Base-by-base conservation (phyloP, 2,797 vertebrate genomes). In the Anguilla marmorata region DNA sequence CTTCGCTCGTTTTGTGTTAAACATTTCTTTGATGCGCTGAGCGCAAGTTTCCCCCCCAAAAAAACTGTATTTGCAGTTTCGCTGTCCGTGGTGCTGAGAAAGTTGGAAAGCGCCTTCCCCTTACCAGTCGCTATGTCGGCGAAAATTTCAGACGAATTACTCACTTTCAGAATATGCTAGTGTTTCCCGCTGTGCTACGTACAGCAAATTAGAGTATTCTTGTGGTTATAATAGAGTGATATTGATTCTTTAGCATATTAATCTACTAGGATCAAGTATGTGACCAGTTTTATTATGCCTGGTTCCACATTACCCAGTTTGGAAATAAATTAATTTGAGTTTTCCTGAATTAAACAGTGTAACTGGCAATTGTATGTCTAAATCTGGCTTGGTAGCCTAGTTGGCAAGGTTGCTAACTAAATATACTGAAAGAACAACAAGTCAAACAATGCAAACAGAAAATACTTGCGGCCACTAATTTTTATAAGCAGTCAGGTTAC, bases 1-100 rank as follows among this genome's bases (percentile, higher is more conserved):
- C 45, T 2, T n/a, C 12, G 21, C 79, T 9, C 21, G 12, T 19
- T 48, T 82, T 50, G 19, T 50, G 27, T n/a, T 50, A 79, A 41
- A 79, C 74, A 45, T 79, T 12, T 50, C 21, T 50, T 82, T 16
- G 6, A 12, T 82, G 37, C 79, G 41, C 45, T 41, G 19, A 82
- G 19, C 16, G 24, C 41, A 50, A 58, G 54, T 58, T 9, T 12
- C 4, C 11, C 14, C 14, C 14, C 37, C 33, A 19, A 1, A 19
- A 1, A 7, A 6, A 82, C 16, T 50, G 45, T 50, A 1, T 24
- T 82, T n/a, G 21, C 21, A 2, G 79, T 45, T 82, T 1, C 87
- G 89, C 94, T 96, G 93, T 95, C 95, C 92, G 11, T 93, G 93
- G 95, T 95, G 76, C 95, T 96, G 95, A 95, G 95, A 88, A 86